Base-by-base conservation (phyloP, 2,113 vertebrate genomes). In the Brachypteracias leptosomus region DNA sequence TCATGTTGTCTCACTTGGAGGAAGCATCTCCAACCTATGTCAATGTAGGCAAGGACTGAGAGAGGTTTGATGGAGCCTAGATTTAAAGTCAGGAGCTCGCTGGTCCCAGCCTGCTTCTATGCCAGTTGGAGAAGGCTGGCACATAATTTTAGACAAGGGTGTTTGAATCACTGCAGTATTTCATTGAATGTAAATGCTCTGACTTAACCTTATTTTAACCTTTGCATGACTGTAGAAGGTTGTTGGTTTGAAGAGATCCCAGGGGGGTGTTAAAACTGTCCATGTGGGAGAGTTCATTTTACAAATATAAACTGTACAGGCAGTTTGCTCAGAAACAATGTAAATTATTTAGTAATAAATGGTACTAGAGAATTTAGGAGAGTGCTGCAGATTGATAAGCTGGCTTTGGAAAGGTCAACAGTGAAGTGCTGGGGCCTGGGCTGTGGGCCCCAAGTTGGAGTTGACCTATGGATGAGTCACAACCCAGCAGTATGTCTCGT, bases 121-220 rank as follows among this genome's bases (percentile, higher is more conserved):
- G 2, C 21, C 22, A 14, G 1, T 71, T 42, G 22, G 51, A 58
- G 1, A 8, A n/a, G 61, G 33, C 75, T 86, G 70, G 52, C 49
- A 10, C 24, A 33, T 66, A 55, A 54, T 78, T 94, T 62, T 54
- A 68, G 38, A n/a, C 46, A 78, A 94, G 72, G 73, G 6, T 26
- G 0, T 84, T 65, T 68, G 47, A 75, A 44, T 86, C 51, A 61
- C 47, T 2, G 0, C 38, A 81, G 38, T 25, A 77, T 81, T 68
- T 70, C 49, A 49, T 5, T 84, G 76, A 44, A 35, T n/a, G 12
- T 78, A 85, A 85, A 62, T 87, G n/a, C 70, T 92, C 73, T 55
- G 71, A n/a, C 46, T 84, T 91, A 89, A 89, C 94, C 77, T 93
- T 62, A 49, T n/a, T 76, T 90, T 81, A 93, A 93, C 94, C 83